Evolutionary conservation across 2,888 invertebrate genomes (phyloP).

Genomic region (Cacoxenus indagator): DNA sequence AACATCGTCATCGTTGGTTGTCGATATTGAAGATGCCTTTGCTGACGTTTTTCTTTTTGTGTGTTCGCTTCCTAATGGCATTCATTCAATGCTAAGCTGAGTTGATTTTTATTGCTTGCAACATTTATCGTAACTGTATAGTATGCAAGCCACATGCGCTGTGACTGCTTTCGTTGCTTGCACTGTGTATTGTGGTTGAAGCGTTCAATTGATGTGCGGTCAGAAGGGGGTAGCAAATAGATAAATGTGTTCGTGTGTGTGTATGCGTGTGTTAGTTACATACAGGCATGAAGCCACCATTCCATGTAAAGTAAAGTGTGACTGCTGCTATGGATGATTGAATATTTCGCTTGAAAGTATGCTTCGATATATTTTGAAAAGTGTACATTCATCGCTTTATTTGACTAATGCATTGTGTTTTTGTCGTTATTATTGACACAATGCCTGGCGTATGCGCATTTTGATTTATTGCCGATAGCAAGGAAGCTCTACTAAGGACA

Average conservation of each 20-base stretch:
- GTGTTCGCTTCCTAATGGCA: not conserved
- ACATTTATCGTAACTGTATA: slow-evolving; percentile 9
- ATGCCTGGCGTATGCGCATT: not conserved
- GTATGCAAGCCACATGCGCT: not conserved
- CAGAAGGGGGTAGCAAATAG: not conserved
- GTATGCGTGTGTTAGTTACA: not conserved
- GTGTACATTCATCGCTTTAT: not conserved
- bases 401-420: not conserved
- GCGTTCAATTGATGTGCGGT: slow-evolving; percentile 7
- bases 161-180: not conserved
- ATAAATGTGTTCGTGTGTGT: not conserved
- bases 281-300: not conserved
- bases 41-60: not conserved
- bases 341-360: slow-evolving; percentile 6
- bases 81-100: slow-evolving; percentile 5
- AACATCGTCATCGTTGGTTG: not conserved
- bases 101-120: slow-evolving; percentile 16
- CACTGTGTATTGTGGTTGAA: not conserved
- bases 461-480: not conserved
- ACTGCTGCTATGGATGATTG: not conserved
- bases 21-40: not conserved
- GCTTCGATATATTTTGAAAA: too few species aligned
- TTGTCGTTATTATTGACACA: not conserved
- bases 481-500: too few species aligned
- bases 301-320: not conserved